phyloP scores from a whole-genome alignment of 2,888 invertebrate genomes.

The Stenodera caucasica region DNA sequence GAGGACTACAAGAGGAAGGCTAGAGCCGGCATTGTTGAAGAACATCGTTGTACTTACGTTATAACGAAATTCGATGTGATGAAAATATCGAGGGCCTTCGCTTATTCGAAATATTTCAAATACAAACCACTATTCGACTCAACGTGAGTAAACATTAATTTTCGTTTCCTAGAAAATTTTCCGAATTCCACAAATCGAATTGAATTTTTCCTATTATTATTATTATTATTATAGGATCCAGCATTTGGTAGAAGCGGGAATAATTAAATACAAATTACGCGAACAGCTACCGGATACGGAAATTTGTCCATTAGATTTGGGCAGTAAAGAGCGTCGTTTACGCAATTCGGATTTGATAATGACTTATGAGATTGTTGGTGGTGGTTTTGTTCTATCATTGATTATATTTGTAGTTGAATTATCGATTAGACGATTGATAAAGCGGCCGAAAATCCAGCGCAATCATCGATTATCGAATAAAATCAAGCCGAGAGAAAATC shows the following conservation, averaged over 20 bases:
- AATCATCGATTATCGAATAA: constrained; percentile 9
- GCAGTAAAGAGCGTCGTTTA: constrained; percentile 76
- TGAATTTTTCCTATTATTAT: constrained; percentile 5
- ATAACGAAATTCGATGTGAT: constrained; percentile 71
- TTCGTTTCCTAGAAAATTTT: background rate
- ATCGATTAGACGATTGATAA: constrained; percentile 21
- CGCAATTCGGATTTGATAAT: constrained; percentile 75
- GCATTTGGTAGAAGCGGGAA: constrained; percentile 73
- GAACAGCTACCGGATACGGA: constrained; percentile 70
- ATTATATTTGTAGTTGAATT: constrained; percentile 70
- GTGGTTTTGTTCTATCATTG: constrained; percentile 68
- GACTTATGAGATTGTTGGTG: constrained; percentile 76
- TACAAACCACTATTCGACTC: constrained; percentile 77
- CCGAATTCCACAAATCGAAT: too few species aligned
- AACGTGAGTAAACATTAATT: constrained; percentile 61
- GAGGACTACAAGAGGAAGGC: constrained; percentile 69
- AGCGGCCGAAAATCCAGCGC: constrained; percentile 5
- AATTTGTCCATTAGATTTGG: constrained; percentile 80
- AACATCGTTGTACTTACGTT: constrained; percentile 74
- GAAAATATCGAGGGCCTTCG: constrained; percentile 70
- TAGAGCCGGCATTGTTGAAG: constrained; percentile 57
- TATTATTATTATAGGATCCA: constrained; percentile 60
- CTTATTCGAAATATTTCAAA: constrained; percentile 66
- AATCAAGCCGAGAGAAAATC: constrained; percentile 1
- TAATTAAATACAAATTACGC: constrained; percentile 67